Conservation (phyloP, 2,888 invertebrate genomes). For the Netelia fuscicornis region DNA sequence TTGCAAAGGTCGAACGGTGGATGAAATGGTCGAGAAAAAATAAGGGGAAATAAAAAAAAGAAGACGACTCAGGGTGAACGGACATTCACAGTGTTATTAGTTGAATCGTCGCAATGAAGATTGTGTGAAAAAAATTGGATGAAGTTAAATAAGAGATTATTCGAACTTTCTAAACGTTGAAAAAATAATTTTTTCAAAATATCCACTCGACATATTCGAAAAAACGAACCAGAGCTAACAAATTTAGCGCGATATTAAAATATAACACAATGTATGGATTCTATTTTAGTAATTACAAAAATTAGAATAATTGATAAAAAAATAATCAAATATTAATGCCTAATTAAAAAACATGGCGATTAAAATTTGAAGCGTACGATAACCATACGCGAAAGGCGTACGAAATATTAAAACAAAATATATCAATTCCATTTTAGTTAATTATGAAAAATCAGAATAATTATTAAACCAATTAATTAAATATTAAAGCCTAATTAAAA, state of each 20-base stretch:
- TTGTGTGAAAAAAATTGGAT: neutral
- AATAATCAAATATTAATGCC: too few relatives aligned
- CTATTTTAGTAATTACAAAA: too few relatives aligned
- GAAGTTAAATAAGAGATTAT: neutral
- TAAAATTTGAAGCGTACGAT: too few relatives aligned
- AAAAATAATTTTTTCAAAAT: neutral
- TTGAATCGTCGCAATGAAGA: neutral
- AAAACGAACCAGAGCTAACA: too few relatives aligned
- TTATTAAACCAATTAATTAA: neutral
- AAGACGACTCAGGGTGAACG: neutral
- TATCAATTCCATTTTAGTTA: neutral
- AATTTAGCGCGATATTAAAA: too few relatives aligned
- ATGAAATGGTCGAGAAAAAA: conserved; percentile 30
- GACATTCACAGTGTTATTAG: neutral
- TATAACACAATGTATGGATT: too few relatives aligned
- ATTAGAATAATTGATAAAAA: too few relatives aligned
- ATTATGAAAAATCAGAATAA: neutral
- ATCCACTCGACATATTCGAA: too few relatives aligned
- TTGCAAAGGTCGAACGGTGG: conserved; percentile 45
- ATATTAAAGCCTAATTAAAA: neutral
- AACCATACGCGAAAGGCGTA: too few relatives aligned
- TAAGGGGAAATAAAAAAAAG: neutral
- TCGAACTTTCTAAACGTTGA: neutral
- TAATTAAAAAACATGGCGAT: too few relatives aligned
- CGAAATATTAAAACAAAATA: too few relatives aligned